Conservation (phyloP, 2,888 invertebrate species). For the Heliconius ethilla region DNA sequence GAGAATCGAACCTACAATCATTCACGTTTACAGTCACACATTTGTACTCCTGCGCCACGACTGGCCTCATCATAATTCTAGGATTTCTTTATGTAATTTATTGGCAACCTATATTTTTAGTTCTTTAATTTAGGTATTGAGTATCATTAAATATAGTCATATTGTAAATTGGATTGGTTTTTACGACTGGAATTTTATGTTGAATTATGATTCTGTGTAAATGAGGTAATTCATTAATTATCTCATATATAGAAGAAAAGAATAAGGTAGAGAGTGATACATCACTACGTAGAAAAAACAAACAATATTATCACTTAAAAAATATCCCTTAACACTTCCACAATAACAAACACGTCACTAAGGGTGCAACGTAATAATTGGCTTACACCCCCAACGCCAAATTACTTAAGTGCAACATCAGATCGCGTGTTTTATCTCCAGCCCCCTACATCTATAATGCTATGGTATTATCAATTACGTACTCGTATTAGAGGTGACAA, state of each 20-base stretch:
- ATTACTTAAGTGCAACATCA: slow-evolving; percentile 64
- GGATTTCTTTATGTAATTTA: too few relatives aligned
- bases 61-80: neutral
- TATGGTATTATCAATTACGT: slow-evolving; percentile 40
- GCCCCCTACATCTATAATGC: slow-evolving; percentile 48
- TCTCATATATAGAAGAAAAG: fast-evolving
- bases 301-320: neutral
- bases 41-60: neutral
- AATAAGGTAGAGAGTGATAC: neutral
- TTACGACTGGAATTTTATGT: too few relatives aligned
- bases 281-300: neutral
- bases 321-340: neutral
- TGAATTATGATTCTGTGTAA: neutral
- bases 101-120: too few relatives aligned
- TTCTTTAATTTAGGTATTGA: too few relatives aligned
- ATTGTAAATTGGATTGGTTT: too few relatives aligned
- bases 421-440: slow-evolving; percentile 58
- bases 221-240: neutral
- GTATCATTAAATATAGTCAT: too few relatives aligned
- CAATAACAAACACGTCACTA: slow-evolving; percentile 44
- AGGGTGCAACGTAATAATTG: slow-evolving; percentile 76
- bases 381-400: slow-evolving; percentile 61
- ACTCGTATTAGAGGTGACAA: slow-evolving; percentile 25
- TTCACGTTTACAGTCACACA: neutral
- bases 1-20: neutral